Percentiles rank a stretch among this genome's conserved stretches.
These are phyloP conservation scores for Bos taurus DNA, from an alignment of 2,113 vertebrate genomes.

Conservation along the genomic window ARS-UCD2.0 NC_037340.1:47920501-47921000, in stretches of 20 bases:
- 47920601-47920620: too few species aligned
- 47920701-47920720: too few species aligned
- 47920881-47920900: background rate
- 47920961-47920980: background rate
- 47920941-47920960: background rate
- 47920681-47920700: too few species aligned
- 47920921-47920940: background rate
- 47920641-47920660: too few species aligned
- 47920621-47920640: too few species aligned
- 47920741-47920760: background rate
- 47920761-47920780: background rate
- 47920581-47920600: too few species aligned
- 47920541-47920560: too few species aligned
- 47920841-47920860: background rate
- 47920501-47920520: too few species aligned
- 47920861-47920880: background rate
- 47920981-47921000: background rate
- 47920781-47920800: background rate
- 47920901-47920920: background rate
- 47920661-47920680: too few species aligned
- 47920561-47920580: too few species aligned
- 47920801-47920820: background rate
- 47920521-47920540: too few species aligned
- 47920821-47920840: background rate
- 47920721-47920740: too few species aligned